Evolutionary conservation across 2,888 invertebrate species (phyloP).

Genomic region (Dioctria rufipes): DNA sequence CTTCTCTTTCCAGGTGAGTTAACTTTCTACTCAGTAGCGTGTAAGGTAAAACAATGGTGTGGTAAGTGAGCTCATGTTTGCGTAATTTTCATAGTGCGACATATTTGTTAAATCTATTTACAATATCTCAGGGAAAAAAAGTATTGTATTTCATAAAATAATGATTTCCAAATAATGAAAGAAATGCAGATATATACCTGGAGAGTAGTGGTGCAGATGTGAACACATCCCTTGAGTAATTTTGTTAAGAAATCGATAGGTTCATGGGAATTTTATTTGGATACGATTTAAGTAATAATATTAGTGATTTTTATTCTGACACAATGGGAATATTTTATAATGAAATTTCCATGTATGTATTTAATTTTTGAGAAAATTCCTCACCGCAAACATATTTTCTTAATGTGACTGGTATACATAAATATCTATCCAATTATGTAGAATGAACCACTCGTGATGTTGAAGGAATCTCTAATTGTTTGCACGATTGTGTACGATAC

Average conservation of each 20-base stretch:
- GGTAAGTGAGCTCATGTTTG: constrained; percentile 48
- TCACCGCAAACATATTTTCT: too few species aligned
- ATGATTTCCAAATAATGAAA: constrained; percentile 28
- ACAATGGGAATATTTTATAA: too few species aligned
- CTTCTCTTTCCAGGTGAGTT: constrained; percentile 48
- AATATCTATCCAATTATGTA: too few species aligned
- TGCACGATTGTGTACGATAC: too few species aligned
- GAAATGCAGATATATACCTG: background rate
- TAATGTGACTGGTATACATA: too few species aligned
- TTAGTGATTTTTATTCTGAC: too few species aligned
- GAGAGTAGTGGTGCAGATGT: background rate
- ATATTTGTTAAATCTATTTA: constrained; percentile 25
- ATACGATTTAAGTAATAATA: too few species aligned
- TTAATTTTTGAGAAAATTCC: too few species aligned
- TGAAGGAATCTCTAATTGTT: too few species aligned
- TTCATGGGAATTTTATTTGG: background rate
- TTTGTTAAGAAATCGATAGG: constrained; percentile 9
- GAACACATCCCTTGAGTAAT: constrained; percentile 1
- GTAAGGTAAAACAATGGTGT: constrained; percentile 35
- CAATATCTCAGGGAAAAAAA: background rate
- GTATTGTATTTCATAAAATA: constrained; percentile 26
- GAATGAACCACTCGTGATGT: too few species aligned
- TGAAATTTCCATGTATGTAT: too few species aligned
- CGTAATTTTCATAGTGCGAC: constrained; percentile 32
- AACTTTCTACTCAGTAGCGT: constrained; percentile 39